Evolutionary conservation across 2,797 vertebrate species (phyloP), one percentile per base, ranked within the genome.

Genomic region (Manis pentadactyla): DNA sequence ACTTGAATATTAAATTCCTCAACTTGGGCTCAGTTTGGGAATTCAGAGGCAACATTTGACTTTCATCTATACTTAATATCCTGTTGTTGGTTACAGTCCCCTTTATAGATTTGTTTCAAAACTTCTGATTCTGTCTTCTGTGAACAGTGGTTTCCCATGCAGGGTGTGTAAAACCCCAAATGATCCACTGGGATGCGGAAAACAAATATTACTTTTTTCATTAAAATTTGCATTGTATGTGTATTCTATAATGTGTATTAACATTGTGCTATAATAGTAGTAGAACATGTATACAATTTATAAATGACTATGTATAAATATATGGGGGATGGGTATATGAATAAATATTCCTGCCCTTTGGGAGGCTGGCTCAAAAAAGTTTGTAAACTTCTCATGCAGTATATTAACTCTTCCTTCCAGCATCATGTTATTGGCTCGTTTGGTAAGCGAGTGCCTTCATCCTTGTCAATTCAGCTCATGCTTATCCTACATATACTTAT

Each of bases 21-120:
- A n/a, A 63, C 49, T 63, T 78, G 49, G 61, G 53, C 71, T 92
- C 83, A 17, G 13, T 77, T 93, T 82, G 31, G 66, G 59, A 85
- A 95, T 74, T 75, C 63, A 82, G 42, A 31, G 51, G 84, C 27
- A 82, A 42, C 64, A 37, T 84, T 96, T 94, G 83, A 77, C 61
- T 89, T 93, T 69, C 77, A 57, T 91, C 71, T 94, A 3, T 87
- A 87, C 83, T 83, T 82, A 46, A 49, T 87, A 66, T 53, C 74
- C 59, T 81, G 9, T 39, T 89, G 55, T 93, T 93, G 19, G 4
- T 88, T 81, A 74, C 19, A 85, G 61, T 39, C 64, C 31, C 64
- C 23, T 94, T 96, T 96, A 74, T 61, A 83, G 69, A 73, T 91
- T 94, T 83, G 10, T 95, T 93, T 91, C 53, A 69, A 78, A 95